Evolutionary conservation across 2,113 vertebrate species (phyloP), one percentile per base, ranked within the genome.

Genomic region (Oreotragus oreotragus): DNA sequence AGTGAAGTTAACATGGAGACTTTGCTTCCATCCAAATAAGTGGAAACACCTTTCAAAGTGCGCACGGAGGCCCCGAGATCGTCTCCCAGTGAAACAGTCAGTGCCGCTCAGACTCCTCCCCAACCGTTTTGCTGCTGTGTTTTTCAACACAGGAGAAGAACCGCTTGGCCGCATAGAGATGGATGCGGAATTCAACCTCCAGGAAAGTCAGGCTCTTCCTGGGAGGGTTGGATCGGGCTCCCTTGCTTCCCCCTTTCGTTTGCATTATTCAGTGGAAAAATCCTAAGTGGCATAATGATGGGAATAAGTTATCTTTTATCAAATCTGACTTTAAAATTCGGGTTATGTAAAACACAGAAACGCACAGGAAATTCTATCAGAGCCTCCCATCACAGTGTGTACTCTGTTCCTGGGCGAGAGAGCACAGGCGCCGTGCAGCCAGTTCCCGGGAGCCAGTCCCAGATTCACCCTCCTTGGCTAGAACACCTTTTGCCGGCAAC

Each of bases 271-370:
- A 98, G 96, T 98, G 98, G 98, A 98, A 98, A 98, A 98, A 98
- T 98, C 98, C 97, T 98, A 98, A 98, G 96, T 98, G 92, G 97
- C 95, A 94, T 98, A 98, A 98, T 94, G 98, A 98, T 93, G 91
- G 91, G 98, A 98, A 98, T 98, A 98, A 98, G 97, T 98, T 98
- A 98, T 98, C 98, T 96, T 94, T 79, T 96, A 98, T 98, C 95
- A 97, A 98, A 98, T 98, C 98, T 98, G 98, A 98, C 98, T 99
- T 99, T 99, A 99, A 98, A 98, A 98, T 99, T 98, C 88, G 87
- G 96, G 98, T 98, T 98, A 98, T 99, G 98, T 98, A 98, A 98
- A 98, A 98, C 97, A 89, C 47, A 96, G 97, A 96, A 97, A 96
- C 90, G 97, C 97, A 98, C 84, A 98, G 98, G 97, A 98, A 98